Evolutionary conservation across 2,113 vertebrate species (phyloP).

Genomic region (Pionites leucogaster): DNA sequence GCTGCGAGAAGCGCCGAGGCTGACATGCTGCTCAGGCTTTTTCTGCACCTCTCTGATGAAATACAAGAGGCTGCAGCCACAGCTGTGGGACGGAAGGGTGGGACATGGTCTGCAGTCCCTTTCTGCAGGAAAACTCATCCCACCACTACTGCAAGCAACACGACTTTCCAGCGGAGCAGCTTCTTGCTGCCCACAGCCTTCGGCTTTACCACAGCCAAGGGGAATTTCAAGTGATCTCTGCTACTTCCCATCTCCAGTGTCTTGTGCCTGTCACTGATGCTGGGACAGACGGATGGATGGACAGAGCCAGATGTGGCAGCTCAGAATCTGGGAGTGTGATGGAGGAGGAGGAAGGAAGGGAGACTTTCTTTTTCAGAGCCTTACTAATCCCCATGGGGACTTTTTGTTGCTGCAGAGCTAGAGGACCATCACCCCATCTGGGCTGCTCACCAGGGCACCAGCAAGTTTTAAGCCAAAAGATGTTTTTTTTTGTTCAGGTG

Average conservation of each 20-base stretch:
- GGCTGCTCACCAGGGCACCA: not conserved
- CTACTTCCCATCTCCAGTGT: not conserved
- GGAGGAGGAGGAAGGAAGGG: not conserved
- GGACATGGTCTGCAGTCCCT: not conserved
- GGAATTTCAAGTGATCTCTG: not conserved
- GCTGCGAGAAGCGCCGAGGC: fast-evolving
- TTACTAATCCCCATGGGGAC: not conserved
- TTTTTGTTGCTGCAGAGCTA: not conserved
- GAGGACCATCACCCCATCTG: not conserved
- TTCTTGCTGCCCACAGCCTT: not conserved
- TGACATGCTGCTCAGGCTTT: not conserved
- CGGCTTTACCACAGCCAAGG: not conserved
- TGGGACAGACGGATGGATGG: not conserved
- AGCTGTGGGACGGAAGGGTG: not conserved
- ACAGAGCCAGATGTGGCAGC: not conserved
- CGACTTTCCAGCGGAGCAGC: not conserved
- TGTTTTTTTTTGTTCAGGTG: not conserved
- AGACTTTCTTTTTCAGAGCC: not conserved
- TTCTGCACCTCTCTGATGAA: not conserved
- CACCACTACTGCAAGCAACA: not conserved
- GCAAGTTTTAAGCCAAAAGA: not conserved
- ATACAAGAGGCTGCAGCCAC: not conserved
- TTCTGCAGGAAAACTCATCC: not conserved
- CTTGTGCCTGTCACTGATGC: not conserved
- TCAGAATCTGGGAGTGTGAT: not conserved